A percentile compares a stretch with the other conserved stretches of the same genome.
Evolutionary conservation across 2,797 vertebrate genomes (phyloP).

Genomic region (Sylvilagus floridanus): DNA sequence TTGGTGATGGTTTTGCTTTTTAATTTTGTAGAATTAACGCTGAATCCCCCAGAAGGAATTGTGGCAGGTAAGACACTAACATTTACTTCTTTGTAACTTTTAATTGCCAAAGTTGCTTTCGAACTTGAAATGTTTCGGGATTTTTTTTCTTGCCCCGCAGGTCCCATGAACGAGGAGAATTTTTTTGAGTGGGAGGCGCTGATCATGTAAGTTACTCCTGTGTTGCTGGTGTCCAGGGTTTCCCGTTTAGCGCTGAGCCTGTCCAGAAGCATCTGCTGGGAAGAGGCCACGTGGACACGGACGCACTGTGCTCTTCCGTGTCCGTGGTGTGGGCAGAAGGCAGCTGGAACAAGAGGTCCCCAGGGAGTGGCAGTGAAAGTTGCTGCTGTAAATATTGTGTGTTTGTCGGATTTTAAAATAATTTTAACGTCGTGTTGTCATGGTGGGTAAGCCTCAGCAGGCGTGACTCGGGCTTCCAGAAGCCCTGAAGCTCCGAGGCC

Average conservation of each 20-base stretch:
- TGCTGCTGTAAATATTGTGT: not conserved
- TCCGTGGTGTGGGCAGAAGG: not conserved
- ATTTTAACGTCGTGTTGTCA: too few relatives aligned
- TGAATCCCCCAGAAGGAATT: conserved; percentile 98
- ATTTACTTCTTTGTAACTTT: conserved; percentile 21
- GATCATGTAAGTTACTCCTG: conserved; percentile 94
- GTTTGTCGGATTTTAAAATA: not conserved
- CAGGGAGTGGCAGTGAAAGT: not conserved
- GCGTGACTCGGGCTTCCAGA: not conserved
- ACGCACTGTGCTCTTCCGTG: not conserved
- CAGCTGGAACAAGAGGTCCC: not conserved
- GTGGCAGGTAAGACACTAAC: conserved; percentile 93
- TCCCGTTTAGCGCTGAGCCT: not conserved
- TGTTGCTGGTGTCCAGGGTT: not conserved
- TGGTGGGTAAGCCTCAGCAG: not conserved
- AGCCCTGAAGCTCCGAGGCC: not conserved
- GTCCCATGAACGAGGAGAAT: conserved; percentile 98
- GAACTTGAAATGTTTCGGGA: conserved; percentile 28
- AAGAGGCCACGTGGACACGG: not conserved
- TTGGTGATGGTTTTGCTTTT: conserved; percentile 67
- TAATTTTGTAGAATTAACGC: conserved; percentile 92
- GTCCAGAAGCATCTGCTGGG: not conserved
- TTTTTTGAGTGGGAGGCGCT: conserved; percentile 99
- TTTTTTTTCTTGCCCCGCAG: conserved; percentile 84
- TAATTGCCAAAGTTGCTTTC: not conserved